Evolutionary conservation across 2,888 invertebrate genomes (phyloP), one percentile per base, ranked within the genome.

Genomic region (Saturnia pavonia): DNA sequence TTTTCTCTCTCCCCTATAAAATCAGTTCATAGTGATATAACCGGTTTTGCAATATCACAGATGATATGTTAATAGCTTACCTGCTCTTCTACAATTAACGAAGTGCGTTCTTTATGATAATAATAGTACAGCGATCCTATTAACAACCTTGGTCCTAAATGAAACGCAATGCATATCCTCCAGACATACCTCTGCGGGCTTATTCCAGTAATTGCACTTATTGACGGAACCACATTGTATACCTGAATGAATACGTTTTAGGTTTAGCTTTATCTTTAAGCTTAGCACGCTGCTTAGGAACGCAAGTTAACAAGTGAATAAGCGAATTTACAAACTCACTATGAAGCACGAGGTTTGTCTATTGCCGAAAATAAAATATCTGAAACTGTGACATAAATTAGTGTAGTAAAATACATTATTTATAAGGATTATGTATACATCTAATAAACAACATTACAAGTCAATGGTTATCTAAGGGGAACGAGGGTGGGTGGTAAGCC

Each of bases 121-220:
- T 96, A 96, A 92, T 96, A 96, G 91, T 98, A 97, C 80, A 98
- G 96, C 78, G 97, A 96, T 75, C 98, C 97, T 86, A 98, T 97
- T 81, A 98, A 95, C 88, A 98, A 95, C 85, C 98, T 96, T 82
- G 99, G 99, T 83, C 98, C 97, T 87, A 98, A 96, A 86, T 98
- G 98, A 82, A 98, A 95, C 76, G 98, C 98, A 84, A 98, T 97
- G 88, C 97, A 97, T 84, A 98, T 96, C 82, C 98, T 95, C 98
- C 99, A 99, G 80, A 98, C 94, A 91, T 99, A 98, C 82, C 97
- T 95, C 91, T 98, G 98, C 42, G 99, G 98, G 84, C 97, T 97
- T 78, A 98, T 96, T 69, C 98, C 98, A 74, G 98, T 99, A 88
- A 99, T 97, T 77, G 99, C 98, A 95, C 98, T 98, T 94, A 98